Evolutionary conservation across 2,113 vertebrate genomes (phyloP), one percentile per base, ranked within the genome.

Genomic region (Irena cyanogastra): DNA sequence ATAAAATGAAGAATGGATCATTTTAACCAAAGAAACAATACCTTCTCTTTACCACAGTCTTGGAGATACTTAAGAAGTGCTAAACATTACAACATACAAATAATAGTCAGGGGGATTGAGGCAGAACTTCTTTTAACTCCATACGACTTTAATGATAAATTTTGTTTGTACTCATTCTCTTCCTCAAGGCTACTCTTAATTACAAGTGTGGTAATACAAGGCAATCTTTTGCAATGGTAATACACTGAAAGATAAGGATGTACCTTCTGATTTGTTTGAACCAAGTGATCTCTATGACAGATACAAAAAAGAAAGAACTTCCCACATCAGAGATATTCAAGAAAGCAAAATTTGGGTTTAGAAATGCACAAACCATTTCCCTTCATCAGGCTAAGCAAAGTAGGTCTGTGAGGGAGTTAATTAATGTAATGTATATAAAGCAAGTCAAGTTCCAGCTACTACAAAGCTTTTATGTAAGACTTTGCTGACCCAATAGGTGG

Each of bases 401-500:
- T 18, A 77, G 56, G 59, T 54, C 83, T 93, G 72, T 77, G 63
- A 89, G 69, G 88, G 80, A 93, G 90, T 19, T 87, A 95, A 85
- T 94, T 97, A 78, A 87, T 92, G 69, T 75, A 68, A 31, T 56
- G 50, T 52, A 57, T 64, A 68, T 90, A 97, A 91, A 96, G 91
- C 77, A 95, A 93, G 85, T 95, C 47, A 41, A 93, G 90, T 95
- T 95, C 87, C 87, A 90, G 87, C 95, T 89, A 88, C 95, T 89
- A 64, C 79, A 93, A 96, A 97, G 91, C 94, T 96, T 97, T 97
- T 94, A 94, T 92, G 85, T 97, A 96, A 97, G 97, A 94, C 97
- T 97, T 89, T 80, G 88, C 95, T 97, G 95, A 97, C 96, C 97
- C 91, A 96, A 89, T 96, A 97, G 91, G 87, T 93, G 65, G 79